phyloP scores from a whole-genome alignment of 2,888 invertebrate genomes.

The Ephialtes manifestator region DNA sequence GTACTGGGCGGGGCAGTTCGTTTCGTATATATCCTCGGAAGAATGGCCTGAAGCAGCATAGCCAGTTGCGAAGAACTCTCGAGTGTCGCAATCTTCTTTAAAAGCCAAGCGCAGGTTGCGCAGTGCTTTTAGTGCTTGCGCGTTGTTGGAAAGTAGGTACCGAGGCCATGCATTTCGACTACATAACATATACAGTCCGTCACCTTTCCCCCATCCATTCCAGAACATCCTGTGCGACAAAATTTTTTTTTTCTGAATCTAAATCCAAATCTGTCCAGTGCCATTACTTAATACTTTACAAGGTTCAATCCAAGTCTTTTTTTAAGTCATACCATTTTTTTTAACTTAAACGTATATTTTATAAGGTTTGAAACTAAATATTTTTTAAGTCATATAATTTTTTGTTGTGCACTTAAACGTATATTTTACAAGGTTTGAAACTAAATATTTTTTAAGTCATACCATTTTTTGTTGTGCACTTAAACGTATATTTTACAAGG shows the following conservation, averaged over 20 bases:
- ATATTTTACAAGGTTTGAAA: too few relatives aligned
- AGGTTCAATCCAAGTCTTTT: too few relatives aligned
- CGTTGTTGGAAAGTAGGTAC: conserved; percentile 72
- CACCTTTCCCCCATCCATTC: not conserved
- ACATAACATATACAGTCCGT: not conserved
- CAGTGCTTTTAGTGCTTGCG: conserved; percentile 76
- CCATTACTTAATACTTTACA: too few relatives aligned
- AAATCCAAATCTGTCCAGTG: too few relatives aligned
- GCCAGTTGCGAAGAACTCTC: conserved; percentile 41
- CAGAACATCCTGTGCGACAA: not conserved
- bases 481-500: too few relatives aligned
- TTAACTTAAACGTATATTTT: too few relatives aligned
- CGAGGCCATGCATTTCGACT: conserved; percentile 5
- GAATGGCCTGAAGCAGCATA: conserved; percentile 49
- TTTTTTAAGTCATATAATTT: too few relatives aligned
- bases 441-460: too few relatives aligned
- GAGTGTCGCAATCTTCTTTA: conserved; percentile 71
- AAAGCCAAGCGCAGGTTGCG: conserved; percentile 70
- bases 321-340: too few relatives aligned
- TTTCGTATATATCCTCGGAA: conserved; percentile 44
- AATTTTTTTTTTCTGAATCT: not conserved
- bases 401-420: too few relatives aligned
- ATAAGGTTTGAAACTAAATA: too few relatives aligned
- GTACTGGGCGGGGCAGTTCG: conserved; percentile 2
- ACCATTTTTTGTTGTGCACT: too few relatives aligned